phyloP scores from a whole-genome alignment of 2,888 invertebrate genomes.

The Drosophila quasianomalipes region DNA sequence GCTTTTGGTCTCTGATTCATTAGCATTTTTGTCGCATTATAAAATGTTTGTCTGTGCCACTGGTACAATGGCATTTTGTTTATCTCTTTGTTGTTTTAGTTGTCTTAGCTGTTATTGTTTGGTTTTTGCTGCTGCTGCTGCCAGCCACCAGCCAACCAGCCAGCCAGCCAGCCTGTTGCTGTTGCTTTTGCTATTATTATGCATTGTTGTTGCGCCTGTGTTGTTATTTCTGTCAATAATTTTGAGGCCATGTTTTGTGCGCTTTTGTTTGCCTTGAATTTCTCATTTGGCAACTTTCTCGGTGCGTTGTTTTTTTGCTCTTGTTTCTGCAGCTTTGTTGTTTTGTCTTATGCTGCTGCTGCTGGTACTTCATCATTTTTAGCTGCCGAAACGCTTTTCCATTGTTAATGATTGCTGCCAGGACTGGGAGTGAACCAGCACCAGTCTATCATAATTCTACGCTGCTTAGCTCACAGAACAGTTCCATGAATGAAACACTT shows the following conservation, averaged over 20 bases:
- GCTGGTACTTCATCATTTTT: constrained; percentile 13
- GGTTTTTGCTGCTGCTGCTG: constrained; percentile 24
- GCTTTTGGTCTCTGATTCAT: constrained; percentile 61
- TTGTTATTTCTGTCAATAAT: constrained; percentile 55
- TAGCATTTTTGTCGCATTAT: constrained; percentile 74
- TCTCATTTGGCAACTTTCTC: constrained; percentile 43
- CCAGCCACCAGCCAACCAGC: constrained; percentile 21
- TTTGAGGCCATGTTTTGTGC: constrained; percentile 48
- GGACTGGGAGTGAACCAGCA: neutral
- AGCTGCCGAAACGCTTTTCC: constrained; percentile 9
- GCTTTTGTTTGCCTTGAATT: constrained; percentile 44
- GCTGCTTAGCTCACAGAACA: constrained; percentile 8
- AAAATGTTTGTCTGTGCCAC: constrained; percentile 41
- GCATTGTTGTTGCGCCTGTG: constrained; percentile 25
- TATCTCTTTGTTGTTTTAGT: constrained; percentile 42
- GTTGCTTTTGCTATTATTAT: constrained; percentile 24
- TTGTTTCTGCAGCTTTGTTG: constrained; percentile 13
- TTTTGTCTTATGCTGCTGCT: constrained; percentile 6
- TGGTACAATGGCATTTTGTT: constrained; percentile 50
- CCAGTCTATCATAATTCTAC: constrained; percentile 29
- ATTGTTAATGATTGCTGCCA: constrained; percentile 4
- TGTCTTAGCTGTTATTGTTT: constrained; percentile 4
- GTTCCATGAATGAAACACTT: constrained; percentile 5
- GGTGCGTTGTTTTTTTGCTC: constrained; percentile 6
- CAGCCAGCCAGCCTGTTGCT: constrained; percentile 7